Evolutionary conservation across 92 coral and sea anemone species (phyloP), one percentile per base, ranked within the genome.

Genomic region (Metridium senile): DNA sequence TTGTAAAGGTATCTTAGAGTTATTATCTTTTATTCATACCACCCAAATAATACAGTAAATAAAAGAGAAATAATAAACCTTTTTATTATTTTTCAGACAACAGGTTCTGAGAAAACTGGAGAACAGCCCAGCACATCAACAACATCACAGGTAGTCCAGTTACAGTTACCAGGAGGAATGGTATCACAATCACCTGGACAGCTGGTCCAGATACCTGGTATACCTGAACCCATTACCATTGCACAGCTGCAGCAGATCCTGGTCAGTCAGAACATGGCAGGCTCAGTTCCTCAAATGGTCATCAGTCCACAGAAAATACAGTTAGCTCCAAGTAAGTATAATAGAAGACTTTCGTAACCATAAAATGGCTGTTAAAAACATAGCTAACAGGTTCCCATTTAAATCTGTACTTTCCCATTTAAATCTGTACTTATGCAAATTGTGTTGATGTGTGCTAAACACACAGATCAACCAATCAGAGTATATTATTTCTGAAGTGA

Each of bases 201-300:
- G 26, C 57, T 88, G 19, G 83, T 88, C 72, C 93, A 88, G 68
- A 62, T 88, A 6, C 93, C 86, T 27, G 84, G 81, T 0, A 62
- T 84, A 0, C 79, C 82, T 66, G 93, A 84, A 39, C 89, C 81
- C 75, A 31, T 87, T 28, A 86, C 78, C 56, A 34, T 86, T 61
- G 88, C 91, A 57, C 91, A 87, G 34, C 79, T 87, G 27, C 82
- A 82, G 85, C 91, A 87, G 53, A 77, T 78, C 43, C 72, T 82
- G 22, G 78, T 80, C 66, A 68, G 54, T 68, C 77, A 79, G 71
- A 64, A 72, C 63, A 33, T 70, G 75, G 65, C 77, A 0, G 63
- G 46, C 17, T 20, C 71, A 19, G 43, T 71, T 20, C 77, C 34
- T 2, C 78, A 72, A 56, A 70, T 70, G 26, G 62, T 70, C 57